Evolutionary conservation across 53 echinoderm and acorn worm species (phyloP), one percentile per base, ranked within the genome.

Genomic region (Patiria pectinifera): DNA sequence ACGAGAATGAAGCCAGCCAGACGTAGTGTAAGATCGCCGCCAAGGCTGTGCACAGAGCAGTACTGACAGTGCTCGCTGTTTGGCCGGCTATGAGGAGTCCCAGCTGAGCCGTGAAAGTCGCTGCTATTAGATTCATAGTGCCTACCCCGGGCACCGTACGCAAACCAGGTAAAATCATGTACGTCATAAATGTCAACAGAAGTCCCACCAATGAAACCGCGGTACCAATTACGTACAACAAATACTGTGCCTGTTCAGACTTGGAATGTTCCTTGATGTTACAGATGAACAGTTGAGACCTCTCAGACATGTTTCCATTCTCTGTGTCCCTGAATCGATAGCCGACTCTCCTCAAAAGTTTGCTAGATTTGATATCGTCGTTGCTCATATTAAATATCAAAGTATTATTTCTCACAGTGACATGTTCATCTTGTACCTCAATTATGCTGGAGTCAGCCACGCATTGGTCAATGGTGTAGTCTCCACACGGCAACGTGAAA

Each of bases 121-220:
- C 84, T 0, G 84, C 90, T 48, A 93, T 63, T 66, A 93, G 89
- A 59, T 93, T 90, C 93, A 93, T 93, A 12, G 93, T 90, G 12
- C 84, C 89, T 24, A 89, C 45, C 0, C 93, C 93, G 16, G 93
- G 93, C 9, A 93, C 78, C 14, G 89, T 93, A 12, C 93, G 62
- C 4, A 90, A 90, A 9, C 48, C 48, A 61, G 76, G 60, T 22
- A 93, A 90, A 48, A 84, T 62, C 45, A 77, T 78, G 84, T 93
- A 93, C 16, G 89, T 93, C 4, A 90, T n/a, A 82, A 93, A 93
- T 14, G 93, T 93, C 48, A 93, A 21, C 62, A 85, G 58, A 45
- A 93, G 84, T 16, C 84, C 78, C 18, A 90, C 11, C 24, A 93
- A 66, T 74, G 93, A 93, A 15, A 93, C 58, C 9, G 25, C 24